These are phyloP conservation scores for Dendrocincla tyrannina DNA, from an alignment of 2,797 vertebrate species.

Conservation along the genomic window DNA sequence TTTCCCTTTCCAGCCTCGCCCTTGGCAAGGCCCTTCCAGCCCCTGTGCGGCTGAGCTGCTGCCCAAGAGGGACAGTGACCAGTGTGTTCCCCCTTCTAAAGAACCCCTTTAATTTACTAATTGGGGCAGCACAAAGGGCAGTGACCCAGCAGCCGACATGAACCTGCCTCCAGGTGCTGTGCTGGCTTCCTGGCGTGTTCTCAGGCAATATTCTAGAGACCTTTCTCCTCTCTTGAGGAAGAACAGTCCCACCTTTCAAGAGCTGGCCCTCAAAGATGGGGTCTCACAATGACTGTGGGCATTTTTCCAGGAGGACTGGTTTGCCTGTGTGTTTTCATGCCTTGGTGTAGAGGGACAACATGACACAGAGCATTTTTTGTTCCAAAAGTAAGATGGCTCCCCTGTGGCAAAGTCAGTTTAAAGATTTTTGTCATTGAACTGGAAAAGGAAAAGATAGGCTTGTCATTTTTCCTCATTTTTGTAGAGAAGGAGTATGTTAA, in stretches of 20 bases:
- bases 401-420: background rate
- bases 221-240: constrained; percentile 27
- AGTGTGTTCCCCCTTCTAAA: background rate
- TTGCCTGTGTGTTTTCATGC: background rate
- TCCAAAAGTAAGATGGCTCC: constrained; percentile 36
- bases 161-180: background rate
- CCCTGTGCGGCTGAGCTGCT: background rate
- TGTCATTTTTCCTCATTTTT: constrained; percentile 40
- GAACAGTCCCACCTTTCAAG: background rate
- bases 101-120: background rate
- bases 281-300: background rate
- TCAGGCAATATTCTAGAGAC: background rate
- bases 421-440: constrained; percentile 53
- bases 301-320: background rate
- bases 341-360: background rate
- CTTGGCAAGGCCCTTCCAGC: background rate
- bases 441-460: constrained; percentile 46
- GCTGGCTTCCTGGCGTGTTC: background rate
- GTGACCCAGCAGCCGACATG: background rate
- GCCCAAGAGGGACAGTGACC: background rate
- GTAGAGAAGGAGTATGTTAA: background rate
- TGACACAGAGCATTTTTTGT: constrained; percentile 6
- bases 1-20: background rate
- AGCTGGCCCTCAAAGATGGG: background rate
- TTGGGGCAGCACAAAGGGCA: background rate